phyloP scores from a whole-genome alignment of 2,113 vertebrate species.

The Gavialis gangeticus region DNA sequence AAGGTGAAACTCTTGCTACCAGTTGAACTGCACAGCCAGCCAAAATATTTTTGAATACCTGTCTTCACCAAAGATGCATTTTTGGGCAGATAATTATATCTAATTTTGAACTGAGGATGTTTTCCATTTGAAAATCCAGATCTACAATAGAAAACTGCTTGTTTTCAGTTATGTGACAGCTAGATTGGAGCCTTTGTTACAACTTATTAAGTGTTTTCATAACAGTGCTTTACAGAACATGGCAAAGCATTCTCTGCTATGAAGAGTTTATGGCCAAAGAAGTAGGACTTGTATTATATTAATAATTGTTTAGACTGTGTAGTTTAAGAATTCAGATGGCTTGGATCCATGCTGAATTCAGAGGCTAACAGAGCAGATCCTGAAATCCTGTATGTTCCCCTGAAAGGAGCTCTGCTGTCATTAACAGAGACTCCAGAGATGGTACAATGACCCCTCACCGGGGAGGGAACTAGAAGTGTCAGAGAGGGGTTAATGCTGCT shows the following conservation, averaged over 20 bases:
- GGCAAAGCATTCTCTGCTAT: conserved; percentile 42
- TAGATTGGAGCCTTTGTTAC: conserved; percentile 49
- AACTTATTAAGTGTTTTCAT: conserved; percentile 55
- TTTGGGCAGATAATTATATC: conserved; percentile 25
- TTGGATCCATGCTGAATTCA: not conserved
- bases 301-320: conserved; percentile 23
- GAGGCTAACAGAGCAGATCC: not conserved
- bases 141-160: conserved; percentile 12
- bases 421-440: not conserved
- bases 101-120: conserved; percentile 29
- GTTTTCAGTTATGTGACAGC: conserved; percentile 42
- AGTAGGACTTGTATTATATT: conserved; percentile 22
- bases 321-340: conserved; percentile 30
- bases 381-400: not conserved
- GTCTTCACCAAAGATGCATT: not conserved
- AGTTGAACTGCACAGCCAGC: not conserved
- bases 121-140: not conserved
- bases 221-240: conserved; percentile 34
- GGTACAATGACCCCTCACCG: not conserved
- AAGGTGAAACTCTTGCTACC: not conserved
- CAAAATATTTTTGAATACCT: not conserved
- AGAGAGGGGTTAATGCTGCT: not conserved
- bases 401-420: not conserved
- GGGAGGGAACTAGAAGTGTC: conserved; percentile 4
- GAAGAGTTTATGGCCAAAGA: not conserved